phyloP scores from a whole-genome alignment of 2,888 invertebrate genomes.

The Coronaproctus castanopsis region DNA sequence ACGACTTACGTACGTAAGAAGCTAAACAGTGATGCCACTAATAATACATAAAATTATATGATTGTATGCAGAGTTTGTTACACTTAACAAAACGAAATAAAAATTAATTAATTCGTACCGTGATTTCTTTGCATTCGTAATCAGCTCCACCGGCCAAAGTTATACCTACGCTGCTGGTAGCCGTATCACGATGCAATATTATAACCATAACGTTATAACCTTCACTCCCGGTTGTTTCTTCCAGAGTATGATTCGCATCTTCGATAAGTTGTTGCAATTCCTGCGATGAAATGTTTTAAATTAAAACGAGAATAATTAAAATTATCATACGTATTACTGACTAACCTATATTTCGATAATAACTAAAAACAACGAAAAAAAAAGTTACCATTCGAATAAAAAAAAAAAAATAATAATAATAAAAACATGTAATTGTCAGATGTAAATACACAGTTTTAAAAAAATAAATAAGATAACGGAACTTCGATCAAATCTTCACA shows the following conservation, averaged over 20 bases:
- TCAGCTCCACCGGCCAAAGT: slow-evolving; percentile 75
- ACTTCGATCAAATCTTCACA: too few species aligned
- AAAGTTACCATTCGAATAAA: neutral
- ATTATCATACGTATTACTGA: neutral
- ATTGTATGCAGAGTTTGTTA: too few species aligned
- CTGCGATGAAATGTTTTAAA: slow-evolving; percentile 21
- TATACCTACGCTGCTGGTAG: slow-evolving; percentile 59
- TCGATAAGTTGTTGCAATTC: slow-evolving; percentile 43
- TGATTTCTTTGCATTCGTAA: slow-evolving; percentile 79
- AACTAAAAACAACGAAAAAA: neutral
- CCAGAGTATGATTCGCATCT: slow-evolving; percentile 41
- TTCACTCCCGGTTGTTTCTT: slow-evolving; percentile 26
- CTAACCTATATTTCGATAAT: neutral
- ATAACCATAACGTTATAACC: slow-evolving; percentile 37
- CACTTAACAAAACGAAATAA: neutral
- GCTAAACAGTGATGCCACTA: too few species aligned
- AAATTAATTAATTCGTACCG: slow-evolving; percentile 35
- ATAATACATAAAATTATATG: too few species aligned
- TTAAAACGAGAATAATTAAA: neutral
- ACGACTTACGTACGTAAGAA: too few species aligned
- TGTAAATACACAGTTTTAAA: neutral
- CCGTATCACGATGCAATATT: slow-evolving; percentile 42
- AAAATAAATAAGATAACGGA: neutral
- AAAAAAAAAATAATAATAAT: neutral
- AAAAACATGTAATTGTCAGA: neutral